Evolutionary conservation across 2,888 invertebrate genomes (phyloP).

Genomic region (Nemapogon koenigi): DNA sequence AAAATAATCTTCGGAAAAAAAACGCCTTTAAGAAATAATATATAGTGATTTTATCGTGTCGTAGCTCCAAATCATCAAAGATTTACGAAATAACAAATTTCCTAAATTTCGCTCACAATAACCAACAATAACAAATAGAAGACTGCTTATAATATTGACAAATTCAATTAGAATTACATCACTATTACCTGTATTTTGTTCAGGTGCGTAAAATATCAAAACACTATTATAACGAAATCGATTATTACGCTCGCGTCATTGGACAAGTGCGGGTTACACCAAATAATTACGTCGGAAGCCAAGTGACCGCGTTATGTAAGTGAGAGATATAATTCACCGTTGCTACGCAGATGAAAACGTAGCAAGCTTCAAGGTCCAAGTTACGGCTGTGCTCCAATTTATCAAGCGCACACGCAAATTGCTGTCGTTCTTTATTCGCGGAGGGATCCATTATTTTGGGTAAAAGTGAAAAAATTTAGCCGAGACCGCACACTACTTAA

Average conservation of each 20-base stretch:
- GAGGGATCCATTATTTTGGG: conserved; percentile 27
- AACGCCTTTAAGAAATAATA: too few species aligned
- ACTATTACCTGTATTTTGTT: too few species aligned
- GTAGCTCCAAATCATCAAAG: too few species aligned
- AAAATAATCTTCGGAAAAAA: too few species aligned
- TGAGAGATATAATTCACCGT: conserved; percentile 28
- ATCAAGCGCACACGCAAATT: conserved; percentile 29
- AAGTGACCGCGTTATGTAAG: conserved; percentile 36
- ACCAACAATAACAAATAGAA: too few species aligned
- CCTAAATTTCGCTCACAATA: too few species aligned
- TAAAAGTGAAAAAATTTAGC: conserved; percentile 32
- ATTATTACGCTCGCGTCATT: conserved; percentile 34
- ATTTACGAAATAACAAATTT: too few species aligned
- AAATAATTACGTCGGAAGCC: conserved; percentile 29
- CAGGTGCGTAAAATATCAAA: conserved; percentile 22
- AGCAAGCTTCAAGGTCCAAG: conserved; percentile 13
- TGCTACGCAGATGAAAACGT: conserved; percentile 27
- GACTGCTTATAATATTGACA: too few species aligned
- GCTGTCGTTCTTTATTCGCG: conserved; percentile 20
- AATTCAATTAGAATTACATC: too few species aligned
- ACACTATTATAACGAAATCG: conserved; percentile 36
- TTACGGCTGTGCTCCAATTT: conserved; percentile 32
- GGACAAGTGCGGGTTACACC: conserved; percentile 33
- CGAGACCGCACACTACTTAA: conserved; percentile 30
- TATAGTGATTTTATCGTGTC: too few species aligned